phyloP scores from a whole-genome alignment of 2,113 vertebrate species.

The Microcebus ravelobensis region DNA sequence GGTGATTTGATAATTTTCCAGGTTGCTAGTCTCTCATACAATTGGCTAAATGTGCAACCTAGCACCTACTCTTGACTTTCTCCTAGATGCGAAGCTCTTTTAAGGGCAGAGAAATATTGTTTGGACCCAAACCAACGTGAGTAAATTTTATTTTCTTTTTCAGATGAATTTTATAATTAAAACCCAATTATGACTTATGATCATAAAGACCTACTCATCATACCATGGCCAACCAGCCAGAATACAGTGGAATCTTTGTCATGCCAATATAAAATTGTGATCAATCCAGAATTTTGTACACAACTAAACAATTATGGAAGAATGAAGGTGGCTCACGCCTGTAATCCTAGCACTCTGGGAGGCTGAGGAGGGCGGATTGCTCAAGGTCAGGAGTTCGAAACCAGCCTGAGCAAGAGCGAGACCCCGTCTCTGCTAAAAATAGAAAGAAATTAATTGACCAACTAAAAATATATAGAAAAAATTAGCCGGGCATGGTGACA shows the following conservation, averaged over 20 bases:
- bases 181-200: not conserved
- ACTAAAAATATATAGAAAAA: too few relatives aligned
- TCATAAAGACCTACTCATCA: not conserved
- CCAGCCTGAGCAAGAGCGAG: too few relatives aligned
- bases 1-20: conserved; percentile 29
- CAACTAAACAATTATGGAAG: not conserved
- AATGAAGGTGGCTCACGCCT: not conserved
- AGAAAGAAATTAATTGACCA: too few relatives aligned
- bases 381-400: too few relatives aligned
- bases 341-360: too few relatives aligned
- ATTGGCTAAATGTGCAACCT: not conserved
- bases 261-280: not conserved
- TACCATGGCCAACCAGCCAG: not conserved
- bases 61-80: not conserved
- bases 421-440: too few relatives aligned
- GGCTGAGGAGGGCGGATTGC: too few relatives aligned
- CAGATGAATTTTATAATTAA: not conserved
- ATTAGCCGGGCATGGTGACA: too few relatives aligned
- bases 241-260: not conserved
- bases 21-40: not conserved
- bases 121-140: not conserved
- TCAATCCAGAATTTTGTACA: not conserved
- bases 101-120: not conserved
- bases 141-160: conserved; percentile 35
- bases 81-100: not conserved